Conservation (phyloP, 1,140 invertebrate species). For the Cotesia chilonis region DNA sequence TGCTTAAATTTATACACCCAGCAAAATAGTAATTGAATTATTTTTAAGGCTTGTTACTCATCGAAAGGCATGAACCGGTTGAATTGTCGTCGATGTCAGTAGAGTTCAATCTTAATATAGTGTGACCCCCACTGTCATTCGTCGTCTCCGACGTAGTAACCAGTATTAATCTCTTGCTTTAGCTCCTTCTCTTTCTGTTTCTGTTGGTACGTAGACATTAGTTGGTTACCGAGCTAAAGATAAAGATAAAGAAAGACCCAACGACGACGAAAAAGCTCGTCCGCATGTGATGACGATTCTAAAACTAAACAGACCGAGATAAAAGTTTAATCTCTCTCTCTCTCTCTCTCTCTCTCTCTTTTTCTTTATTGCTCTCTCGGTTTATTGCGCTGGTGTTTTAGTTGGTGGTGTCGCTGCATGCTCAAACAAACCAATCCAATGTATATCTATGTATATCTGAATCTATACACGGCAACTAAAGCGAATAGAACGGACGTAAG, state of each 20-base stretch:
- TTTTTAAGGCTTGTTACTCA: background rate
- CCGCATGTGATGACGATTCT: background rate
- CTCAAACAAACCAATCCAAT: slow-evolving; percentile 5
- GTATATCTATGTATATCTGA: background rate
- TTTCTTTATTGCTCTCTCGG: background rate
- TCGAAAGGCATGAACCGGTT: slow-evolving; percentile 7
- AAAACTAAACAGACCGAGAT: no score
- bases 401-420: no score
- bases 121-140: slow-evolving; percentile 63
- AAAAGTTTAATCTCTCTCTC: no score
- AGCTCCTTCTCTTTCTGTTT: no score
- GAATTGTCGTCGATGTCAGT: slow-evolving; percentile 55
- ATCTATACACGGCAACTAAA: slow-evolving; percentile 28
- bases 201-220: no score
- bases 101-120: slow-evolving; percentile 68
- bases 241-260: no score
- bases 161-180: no score
- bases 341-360: no score
- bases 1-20: background rate
- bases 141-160: slow-evolving; percentile 20
- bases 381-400: background rate
- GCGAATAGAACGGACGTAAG: slow-evolving; percentile 26
- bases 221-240: no score
- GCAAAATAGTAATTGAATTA: background rate
- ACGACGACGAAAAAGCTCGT: no score